Evolutionary conservation across 2,113 vertebrate species (phyloP), one percentile per base, ranked within the genome.

Genomic region (Nerophis ophidion): DNA sequence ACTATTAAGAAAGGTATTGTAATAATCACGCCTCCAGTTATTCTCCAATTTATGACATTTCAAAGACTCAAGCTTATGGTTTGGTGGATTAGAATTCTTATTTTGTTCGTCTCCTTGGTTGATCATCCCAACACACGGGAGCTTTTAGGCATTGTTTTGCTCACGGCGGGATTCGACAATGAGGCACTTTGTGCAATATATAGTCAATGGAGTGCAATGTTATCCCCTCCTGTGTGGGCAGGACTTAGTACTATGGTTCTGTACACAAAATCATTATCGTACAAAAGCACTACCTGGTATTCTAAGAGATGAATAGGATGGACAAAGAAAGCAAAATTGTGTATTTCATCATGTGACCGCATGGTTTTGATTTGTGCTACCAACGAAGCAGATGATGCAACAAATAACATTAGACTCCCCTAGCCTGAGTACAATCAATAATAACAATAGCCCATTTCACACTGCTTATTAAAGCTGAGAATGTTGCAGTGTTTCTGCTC

Each of bases 231-330:
- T 7, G 16, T 56, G 54, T 56, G 54, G 54, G 54, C 16, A 55
- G 52, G 52, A 55, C 52, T 55, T 56, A 42, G 38, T 42, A 13
- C 11, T 42, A 38, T n/a, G 16, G n/a, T 42, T 19, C 54, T 17
- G 16, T 42, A 15, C 13, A 17, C 48, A 44, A 49, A 59, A 45
- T 46, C 45, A 15, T 38, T 46, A 63, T 68, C 40, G 51, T 50
- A 38, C 15, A 54, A 54, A 49, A 59, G 34, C 16, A 65, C 57
- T 58, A 56, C 57, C 68, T 65, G 59, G 71, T 60, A 35, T 63
- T 65, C 62, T 63, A 63, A 71, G 58, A 6, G 11, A 11, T 51
- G 49, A 19, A 52, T 19, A 7, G 53, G 53, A 42, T 42, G 17
- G 54, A 42, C 35, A 13, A 17, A 44, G 9, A 6, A 12, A 17